Evolutionary conservation across 2,888 invertebrate species (phyloP).

Genomic region (Atherix ibis): DNA sequence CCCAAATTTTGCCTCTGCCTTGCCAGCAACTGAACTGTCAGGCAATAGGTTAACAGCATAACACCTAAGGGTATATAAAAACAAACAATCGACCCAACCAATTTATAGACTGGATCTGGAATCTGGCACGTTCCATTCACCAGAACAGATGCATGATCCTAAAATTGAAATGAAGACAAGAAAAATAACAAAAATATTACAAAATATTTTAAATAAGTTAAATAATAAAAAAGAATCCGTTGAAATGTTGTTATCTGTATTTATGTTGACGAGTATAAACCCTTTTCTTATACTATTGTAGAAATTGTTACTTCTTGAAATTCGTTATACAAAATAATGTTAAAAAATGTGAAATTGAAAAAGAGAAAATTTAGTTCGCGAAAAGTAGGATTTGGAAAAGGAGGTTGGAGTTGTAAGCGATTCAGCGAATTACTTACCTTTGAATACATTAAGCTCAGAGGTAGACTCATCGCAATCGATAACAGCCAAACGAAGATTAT

Average conservation of each 20-base stretch:
- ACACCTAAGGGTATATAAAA: slow-evolving; percentile 92
- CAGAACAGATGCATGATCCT: slow-evolving; percentile 71
- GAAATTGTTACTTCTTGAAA: too few species aligned
- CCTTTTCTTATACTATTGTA: too few species aligned
- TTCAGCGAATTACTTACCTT: slow-evolving; percentile 50
- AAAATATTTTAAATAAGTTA: too few species aligned
- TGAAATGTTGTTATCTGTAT: too few species aligned
- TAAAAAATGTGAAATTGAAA: too few species aligned
- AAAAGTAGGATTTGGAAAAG: too few species aligned
- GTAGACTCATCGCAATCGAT: slow-evolving; percentile 82
- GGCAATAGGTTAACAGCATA: slow-evolving; percentile 87
- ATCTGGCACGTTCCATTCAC: slow-evolving; percentile 75
- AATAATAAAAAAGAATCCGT: too few species aligned
- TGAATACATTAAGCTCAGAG: slow-evolving; percentile 76
- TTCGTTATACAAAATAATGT: too few species aligned
- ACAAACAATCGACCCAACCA: slow-evolving; percentile 86
- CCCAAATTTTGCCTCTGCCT: slow-evolving; percentile 62
- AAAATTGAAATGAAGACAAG: slow-evolving; percentile 14
- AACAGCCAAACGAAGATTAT: slow-evolving; percentile 88
- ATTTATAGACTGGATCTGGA: slow-evolving; percentile 75
- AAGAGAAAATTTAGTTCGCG: too few species aligned
- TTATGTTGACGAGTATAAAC: too few species aligned
- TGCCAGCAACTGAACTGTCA: slow-evolving; percentile 77
- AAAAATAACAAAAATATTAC: slow-evolving; percentile 4
- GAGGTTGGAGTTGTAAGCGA: too few species aligned